These are phyloP conservation scores for Lasioglossum leucozonium DNA, from an alignment of 2,888 invertebrate genomes.

Conservation along the genomic window DNA sequence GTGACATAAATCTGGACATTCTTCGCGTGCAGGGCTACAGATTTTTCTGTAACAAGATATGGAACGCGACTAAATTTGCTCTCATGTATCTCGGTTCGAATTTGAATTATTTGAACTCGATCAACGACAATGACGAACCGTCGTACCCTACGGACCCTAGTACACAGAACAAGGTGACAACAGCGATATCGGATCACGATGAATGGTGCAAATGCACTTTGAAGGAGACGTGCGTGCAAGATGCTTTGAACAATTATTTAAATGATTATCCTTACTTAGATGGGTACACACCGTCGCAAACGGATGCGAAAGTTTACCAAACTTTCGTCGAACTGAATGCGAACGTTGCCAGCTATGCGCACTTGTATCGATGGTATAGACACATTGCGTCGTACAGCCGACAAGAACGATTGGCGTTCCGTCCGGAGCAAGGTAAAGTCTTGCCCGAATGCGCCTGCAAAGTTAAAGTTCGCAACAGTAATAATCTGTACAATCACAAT, in stretches of 20 bases:
- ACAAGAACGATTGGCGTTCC: constrained; percentile 75
- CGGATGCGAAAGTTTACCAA: constrained; percentile 81
- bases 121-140: neutral
- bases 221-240: constrained; percentile 78
- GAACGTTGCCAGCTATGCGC: constrained; percentile 74
- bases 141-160: neutral
- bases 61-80: constrained; percentile 99
- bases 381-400: constrained; percentile 81
- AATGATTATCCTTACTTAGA: constrained; percentile 83
- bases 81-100: constrained; percentile 89
- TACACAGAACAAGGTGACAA: neutral
- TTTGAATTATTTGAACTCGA: constrained; percentile 85
- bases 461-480: constrained; percentile 17
- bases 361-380: constrained; percentile 84
- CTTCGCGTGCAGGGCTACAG: constrained; percentile 96
- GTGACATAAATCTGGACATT: constrained; percentile 99
- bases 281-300: constrained; percentile 83
- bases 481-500: neutral
- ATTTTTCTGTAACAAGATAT: constrained; percentile 99
- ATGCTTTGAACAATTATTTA: constrained; percentile 83
- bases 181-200: constrained; percentile 62
- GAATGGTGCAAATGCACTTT: constrained; percentile 76
- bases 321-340: constrained; percentile 69
- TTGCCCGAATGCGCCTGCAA: constrained; percentile 48
- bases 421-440: constrained; percentile 59